phyloP scores from a whole-genome alignment of 2,888 invertebrate genomes.

The Lasiommata megera region DNA sequence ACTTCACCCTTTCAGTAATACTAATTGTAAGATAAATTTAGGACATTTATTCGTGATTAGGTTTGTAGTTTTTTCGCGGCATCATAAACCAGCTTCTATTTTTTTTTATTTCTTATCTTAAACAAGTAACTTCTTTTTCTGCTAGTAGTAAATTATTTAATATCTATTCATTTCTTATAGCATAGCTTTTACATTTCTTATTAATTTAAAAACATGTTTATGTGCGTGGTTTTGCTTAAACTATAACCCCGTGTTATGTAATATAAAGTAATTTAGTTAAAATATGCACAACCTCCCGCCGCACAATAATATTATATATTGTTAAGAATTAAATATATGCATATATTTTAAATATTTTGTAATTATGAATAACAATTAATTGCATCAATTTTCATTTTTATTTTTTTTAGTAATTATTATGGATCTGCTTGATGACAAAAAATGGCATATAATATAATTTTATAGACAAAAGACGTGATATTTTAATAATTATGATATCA shows the following conservation, averaged over 20 bases:
- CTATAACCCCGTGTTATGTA: not conserved
- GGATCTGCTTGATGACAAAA: not conserved
- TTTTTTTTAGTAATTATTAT: too few species aligned
- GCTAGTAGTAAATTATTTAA: not conserved
- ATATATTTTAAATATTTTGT: not conserved
- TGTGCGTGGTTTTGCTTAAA: not conserved
- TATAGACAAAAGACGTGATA: not conserved
- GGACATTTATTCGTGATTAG: too few species aligned
- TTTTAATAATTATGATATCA: constrained; percentile 6
- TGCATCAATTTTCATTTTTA: not conserved
- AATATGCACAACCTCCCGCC: not conserved
- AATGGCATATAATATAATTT: not conserved
- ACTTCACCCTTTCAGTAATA: too few species aligned
- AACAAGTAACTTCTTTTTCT: not conserved
- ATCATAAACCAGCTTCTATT: too few species aligned
- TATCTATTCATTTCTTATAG: not conserved
- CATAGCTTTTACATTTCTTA: not conserved
- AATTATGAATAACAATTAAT: not conserved
- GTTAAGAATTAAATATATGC: not conserved
- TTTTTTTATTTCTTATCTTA: too few species aligned
- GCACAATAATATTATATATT: not conserved
- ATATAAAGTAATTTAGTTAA: not conserved
- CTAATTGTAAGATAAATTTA: too few species aligned
- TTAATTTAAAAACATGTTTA: not conserved
- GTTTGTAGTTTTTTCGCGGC: too few species aligned